Evolutionary conservation across 2,888 invertebrate genomes (phyloP).

Genomic region (Apantesis nais): DNA sequence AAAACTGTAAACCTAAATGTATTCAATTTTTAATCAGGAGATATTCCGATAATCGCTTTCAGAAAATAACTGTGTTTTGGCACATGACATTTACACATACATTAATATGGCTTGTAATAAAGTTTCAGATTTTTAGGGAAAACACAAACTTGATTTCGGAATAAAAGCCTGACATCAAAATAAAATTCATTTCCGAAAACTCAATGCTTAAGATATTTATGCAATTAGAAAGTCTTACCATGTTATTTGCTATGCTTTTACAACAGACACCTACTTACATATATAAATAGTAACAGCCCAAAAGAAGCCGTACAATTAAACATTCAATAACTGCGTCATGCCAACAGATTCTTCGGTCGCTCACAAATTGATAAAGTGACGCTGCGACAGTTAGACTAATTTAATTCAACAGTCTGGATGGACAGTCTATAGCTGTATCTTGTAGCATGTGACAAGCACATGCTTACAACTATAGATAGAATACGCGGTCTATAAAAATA

Average conservation of each 20-base stretch:
- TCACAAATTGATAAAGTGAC: constrained; percentile 43
- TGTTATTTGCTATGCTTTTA: background rate
- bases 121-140: background rate
- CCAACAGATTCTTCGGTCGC: constrained; percentile 20
- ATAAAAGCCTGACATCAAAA: background rate
- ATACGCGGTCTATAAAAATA: background rate
- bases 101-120: no score
- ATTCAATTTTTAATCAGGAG: no score
- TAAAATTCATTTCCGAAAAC: background rate
- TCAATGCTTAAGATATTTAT: background rate
- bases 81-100: no score
- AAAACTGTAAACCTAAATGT: background rate
- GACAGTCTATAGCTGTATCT: no score
- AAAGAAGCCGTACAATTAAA: constrained; percentile 4
- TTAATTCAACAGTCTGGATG: constrained; percentile 30
- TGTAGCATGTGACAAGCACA: constrained; percentile 12
- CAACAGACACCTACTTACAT: background rate
- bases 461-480: background rate
- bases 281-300: background rate
- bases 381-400: constrained; percentile 42
- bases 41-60: no score
- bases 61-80: no score
- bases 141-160: background rate
- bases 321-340: constrained; percentile 34
- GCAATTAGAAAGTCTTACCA: background rate